These are phyloP conservation scores for Zoanthus sociatus DNA, from an alignment of 92 coral and sea anemone species.

Conservation along the genomic window DNA sequence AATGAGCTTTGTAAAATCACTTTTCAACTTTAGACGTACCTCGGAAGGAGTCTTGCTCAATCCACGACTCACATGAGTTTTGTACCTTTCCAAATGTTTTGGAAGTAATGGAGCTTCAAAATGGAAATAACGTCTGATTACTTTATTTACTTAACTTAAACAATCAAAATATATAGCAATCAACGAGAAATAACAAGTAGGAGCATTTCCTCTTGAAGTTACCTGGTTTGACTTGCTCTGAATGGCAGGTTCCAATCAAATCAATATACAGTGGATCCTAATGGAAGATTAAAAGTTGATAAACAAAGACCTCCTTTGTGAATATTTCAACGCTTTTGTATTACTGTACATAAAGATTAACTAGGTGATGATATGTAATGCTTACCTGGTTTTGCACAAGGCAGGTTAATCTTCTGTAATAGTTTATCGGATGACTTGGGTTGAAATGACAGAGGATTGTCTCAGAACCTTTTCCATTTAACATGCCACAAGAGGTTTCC, in stretches of 20 bases:
- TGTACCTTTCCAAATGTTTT: constrained; percentile 86
- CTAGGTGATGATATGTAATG: not conserved
- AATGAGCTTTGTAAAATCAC: not conserved
- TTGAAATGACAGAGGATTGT: constrained; percentile 74
- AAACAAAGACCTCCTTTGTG: not conserved
- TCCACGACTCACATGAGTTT: constrained; percentile 86
- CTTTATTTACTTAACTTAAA: not conserved
- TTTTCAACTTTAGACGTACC: constrained; percentile 47
- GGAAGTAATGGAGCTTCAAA: constrained; percentile 85
- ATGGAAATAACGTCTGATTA: not conserved
- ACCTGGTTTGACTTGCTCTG: constrained; percentile 98
- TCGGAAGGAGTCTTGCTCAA: constrained; percentile 90
- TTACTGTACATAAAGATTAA: not conserved
- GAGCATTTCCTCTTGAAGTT: not conserved
- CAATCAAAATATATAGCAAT: not conserved
- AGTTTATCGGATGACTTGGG: constrained; percentile 86
- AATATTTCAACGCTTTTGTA: not conserved
- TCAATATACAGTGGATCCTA: constrained; percentile 91
- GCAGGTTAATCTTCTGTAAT: constrained; percentile 88
- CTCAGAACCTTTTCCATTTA: constrained; percentile 76
- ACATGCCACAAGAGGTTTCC: constrained; percentile 80
- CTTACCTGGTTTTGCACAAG: constrained; percentile 94
- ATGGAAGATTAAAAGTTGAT: not conserved
- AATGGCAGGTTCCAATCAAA: constrained; percentile 96
- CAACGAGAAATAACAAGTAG: not conserved